Conservation (phyloP, 2,797 vertebrate species). For the Hylomyscus alleni region DNA sequence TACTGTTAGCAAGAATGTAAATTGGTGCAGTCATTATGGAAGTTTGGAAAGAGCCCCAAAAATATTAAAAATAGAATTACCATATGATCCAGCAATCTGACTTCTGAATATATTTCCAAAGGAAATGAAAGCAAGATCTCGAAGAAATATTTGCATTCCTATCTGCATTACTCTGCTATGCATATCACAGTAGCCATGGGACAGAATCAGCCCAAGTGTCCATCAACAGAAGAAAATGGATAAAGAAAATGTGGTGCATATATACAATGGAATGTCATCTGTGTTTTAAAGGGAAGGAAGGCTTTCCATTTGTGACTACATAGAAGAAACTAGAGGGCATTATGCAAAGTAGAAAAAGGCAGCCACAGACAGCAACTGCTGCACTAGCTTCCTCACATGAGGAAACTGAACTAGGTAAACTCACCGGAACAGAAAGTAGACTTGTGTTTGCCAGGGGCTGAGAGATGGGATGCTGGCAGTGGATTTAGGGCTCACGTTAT, state of each 20-base stretch:
- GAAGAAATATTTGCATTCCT: neutral
- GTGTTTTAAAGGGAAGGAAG: neutral
- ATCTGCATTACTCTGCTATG: neutral
- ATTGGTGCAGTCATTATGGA: neutral
- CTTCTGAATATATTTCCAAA: neutral
- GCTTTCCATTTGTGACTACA: neutral
- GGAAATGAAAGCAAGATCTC: neutral
- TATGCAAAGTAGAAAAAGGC: neutral
- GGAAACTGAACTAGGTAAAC: neutral
- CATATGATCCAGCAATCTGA: neutral
- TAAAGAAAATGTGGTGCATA: neutral
- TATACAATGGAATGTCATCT: neutral
- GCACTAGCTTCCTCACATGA: neutral
- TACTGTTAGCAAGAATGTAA: neutral
- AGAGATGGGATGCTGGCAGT: neutral
- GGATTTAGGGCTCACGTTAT: neutral
- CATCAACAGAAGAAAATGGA: neutral
- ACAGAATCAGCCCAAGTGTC: neutral
- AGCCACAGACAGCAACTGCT: neutral
- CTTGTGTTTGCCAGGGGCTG: neutral
- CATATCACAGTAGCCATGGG: neutral
- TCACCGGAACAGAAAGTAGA: neutral
- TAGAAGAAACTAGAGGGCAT: neutral
- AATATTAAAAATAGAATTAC: slow-evolving; percentile 21
- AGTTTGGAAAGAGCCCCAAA: neutral